phyloP scores from a whole-genome alignment of 2,888 invertebrate species.

The Melolontha melolontha region DNA sequence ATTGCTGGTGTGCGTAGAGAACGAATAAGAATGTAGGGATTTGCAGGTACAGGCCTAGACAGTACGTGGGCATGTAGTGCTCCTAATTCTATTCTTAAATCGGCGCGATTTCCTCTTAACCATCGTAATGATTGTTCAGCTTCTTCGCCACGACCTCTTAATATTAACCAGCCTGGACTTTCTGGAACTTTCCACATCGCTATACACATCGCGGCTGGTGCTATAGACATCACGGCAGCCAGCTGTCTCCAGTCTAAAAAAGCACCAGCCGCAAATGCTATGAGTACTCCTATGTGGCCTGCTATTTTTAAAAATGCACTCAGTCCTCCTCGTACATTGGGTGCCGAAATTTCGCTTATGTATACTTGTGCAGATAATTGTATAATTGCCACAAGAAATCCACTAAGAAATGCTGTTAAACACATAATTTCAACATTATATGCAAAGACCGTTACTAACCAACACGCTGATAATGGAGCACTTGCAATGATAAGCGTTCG shows the following conservation, averaged over 20 bases:
- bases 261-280: slow-evolving; percentile 86
- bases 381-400: slow-evolving; percentile 67
- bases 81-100: slow-evolving; percentile 80
- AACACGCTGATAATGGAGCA: slow-evolving; percentile 82
- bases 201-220: slow-evolving; percentile 81
- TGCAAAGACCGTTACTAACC: slow-evolving; percentile 84
- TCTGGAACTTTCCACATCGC: slow-evolving; percentile 86
- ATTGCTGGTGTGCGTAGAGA: slow-evolving; percentile 78
- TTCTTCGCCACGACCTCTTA: slow-evolving; percentile 81
- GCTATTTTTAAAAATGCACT: slow-evolving; percentile 89
- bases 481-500: slow-evolving; percentile 78
- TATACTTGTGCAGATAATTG: slow-evolving; percentile 74
- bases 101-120: slow-evolving; percentile 82
- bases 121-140: slow-evolving; percentile 79
- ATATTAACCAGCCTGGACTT: slow-evolving; percentile 86
- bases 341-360: slow-evolving; percentile 91
- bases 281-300: slow-evolving; percentile 86
- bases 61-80: slow-evolving; percentile 78
- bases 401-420: slow-evolving; percentile 86
- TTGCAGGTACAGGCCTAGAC: slow-evolving; percentile 54
- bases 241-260: slow-evolving; percentile 87
- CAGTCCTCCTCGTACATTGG: slow-evolving; percentile 84
- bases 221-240: slow-evolving; percentile 82
- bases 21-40: slow-evolving; percentile 55
- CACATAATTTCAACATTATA: slow-evolving; percentile 84